Percentiles rank a stretch among this genome's conserved stretches.
These are phyloP conservation scores for Oncorhynchus nerka DNA, from an alignment of 2,113 vertebrate genomes.

Conservation along the genomic window DNA sequence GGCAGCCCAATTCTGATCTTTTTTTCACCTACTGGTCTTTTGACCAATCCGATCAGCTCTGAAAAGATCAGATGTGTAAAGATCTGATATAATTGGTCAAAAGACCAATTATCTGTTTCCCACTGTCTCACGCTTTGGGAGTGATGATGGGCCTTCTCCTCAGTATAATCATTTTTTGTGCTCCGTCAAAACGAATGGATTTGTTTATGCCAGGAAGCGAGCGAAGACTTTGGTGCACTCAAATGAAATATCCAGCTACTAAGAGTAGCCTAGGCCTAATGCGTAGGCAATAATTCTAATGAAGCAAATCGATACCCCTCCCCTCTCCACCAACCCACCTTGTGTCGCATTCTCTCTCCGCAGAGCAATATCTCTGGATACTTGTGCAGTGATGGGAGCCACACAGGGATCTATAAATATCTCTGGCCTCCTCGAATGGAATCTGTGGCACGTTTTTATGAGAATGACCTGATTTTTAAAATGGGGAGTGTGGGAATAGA, in stretches of 20 bases:
- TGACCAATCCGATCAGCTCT: no score
- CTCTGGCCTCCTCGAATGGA: slow-evolving; percentile 5
- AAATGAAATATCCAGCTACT: no score
- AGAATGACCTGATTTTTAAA: slow-evolving; percentile 30
- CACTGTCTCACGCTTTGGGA: background rate
- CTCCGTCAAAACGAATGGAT: no score
- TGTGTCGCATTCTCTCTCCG: slow-evolving; percentile 6
- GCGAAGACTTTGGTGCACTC: no score
- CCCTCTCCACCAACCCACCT: background rate
- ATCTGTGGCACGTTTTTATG: slow-evolving; percentile 26
- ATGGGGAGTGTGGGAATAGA: slow-evolving; percentile 14
- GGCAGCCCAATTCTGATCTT: no score
- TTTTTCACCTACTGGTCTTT: no score
- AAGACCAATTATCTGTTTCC: slow-evolving; percentile 6
- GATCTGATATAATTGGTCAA: no score
- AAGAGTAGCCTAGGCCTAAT: no score
- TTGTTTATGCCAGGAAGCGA: no score
- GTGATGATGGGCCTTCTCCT: background rate
- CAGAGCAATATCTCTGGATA: slow-evolving; percentile 14
- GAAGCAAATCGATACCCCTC: background rate
- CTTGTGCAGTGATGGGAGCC: slow-evolving; percentile 16
- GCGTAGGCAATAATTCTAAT: background rate
- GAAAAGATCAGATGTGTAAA: no score
- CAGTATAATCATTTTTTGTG: no score
- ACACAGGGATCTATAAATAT: slow-evolving; percentile 38